Conservation (phyloP, 2,797 vertebrate genomes). For the Pachyuromys duprasi region DNA sequence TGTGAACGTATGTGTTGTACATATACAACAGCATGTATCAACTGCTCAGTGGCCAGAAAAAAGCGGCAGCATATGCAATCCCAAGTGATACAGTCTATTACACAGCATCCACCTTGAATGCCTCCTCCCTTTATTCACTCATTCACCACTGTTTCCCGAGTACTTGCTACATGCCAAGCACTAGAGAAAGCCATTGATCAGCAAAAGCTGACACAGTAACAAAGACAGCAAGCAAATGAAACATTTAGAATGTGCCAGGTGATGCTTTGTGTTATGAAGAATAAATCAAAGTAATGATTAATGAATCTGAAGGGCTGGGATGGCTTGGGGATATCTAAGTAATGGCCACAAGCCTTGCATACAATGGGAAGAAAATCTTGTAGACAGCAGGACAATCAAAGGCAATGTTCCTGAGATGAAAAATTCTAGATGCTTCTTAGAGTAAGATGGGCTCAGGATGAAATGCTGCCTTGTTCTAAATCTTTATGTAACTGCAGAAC, state of each 20-base stretch:
- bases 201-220: not conserved
- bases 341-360: not conserved
- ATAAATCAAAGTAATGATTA: not conserved
- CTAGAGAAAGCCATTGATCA: not conserved
- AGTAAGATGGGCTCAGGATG: not conserved
- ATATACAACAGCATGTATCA: not conserved
- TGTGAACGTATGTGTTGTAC: not conserved
- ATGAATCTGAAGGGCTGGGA: not conserved
- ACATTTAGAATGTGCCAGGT: not conserved
- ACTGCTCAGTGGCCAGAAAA: too few species aligned
- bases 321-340: not conserved
- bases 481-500: not conserved
- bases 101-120: not conserved
- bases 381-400: not conserved
- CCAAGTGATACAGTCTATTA: not conserved
- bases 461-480: not conserved
- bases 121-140: not conserved
- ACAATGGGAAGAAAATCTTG: not conserved
- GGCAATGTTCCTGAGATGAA: not conserved
- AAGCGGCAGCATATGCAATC: not conserved
- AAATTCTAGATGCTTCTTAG: not conserved
- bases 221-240: not conserved
- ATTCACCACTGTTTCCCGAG: not conserved
- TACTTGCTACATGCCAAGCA: not conserved
- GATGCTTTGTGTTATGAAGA: not conserved